Conservation (phyloP, 2,888 invertebrate species). For the Erebia palarica region DNA sequence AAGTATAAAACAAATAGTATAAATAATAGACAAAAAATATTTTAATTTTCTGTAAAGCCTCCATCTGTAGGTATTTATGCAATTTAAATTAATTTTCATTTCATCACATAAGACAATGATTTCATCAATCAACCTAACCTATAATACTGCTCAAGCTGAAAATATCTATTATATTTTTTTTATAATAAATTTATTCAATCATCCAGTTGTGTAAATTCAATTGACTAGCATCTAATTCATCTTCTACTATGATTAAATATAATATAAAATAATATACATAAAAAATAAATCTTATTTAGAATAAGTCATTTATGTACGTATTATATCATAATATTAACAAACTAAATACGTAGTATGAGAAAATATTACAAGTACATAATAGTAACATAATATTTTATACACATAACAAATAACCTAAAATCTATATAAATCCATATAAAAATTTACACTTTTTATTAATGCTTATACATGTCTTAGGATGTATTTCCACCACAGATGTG, state of each 20-base stretch:
- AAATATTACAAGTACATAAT: too few species aligned
- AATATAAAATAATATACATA: conserved; percentile 19
- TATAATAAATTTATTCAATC: conserved; percentile 65
- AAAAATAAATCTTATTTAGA: conserved; percentile 21
- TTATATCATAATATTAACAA: background rate
- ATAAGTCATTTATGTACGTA: background rate
- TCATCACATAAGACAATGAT: conserved; percentile 62
- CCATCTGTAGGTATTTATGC: conserved; percentile 53
- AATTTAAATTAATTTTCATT: conserved; percentile 57
- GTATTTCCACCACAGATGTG: too few species aligned
- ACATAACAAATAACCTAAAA: too few species aligned
- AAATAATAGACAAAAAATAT: conserved; percentile 15
- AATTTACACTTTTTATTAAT: too few species aligned
- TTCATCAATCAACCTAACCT: conserved; percentile 74
- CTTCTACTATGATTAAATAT: conserved; percentile 45
- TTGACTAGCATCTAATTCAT: conserved; percentile 79
- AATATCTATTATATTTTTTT: conserved; percentile 62
- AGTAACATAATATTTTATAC: too few species aligned
- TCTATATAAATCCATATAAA: too few species aligned
- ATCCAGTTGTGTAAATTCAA: conserved; percentile 69
- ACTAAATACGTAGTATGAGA: too few species aligned
- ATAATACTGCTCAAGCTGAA: conserved; percentile 77
- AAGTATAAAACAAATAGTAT: conserved; percentile 7
- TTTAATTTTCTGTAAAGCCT: conserved; percentile 26
- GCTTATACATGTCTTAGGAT: too few species aligned